These are phyloP conservation scores for Palythoa caribaeorum DNA, from an alignment of 92 coral and sea anemone genomes.

Conservation along the genomic window DNA sequence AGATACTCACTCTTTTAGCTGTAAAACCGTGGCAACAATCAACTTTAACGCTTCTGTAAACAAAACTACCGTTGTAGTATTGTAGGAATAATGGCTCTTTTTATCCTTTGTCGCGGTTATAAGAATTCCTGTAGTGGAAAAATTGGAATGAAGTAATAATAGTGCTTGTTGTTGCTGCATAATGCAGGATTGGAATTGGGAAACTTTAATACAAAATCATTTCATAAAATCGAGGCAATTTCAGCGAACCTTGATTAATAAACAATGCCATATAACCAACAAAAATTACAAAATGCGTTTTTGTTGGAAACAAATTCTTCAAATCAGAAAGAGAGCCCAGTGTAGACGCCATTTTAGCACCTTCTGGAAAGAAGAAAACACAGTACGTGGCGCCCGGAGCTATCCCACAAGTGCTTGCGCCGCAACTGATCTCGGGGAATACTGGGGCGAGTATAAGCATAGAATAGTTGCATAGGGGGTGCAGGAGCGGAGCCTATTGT, in stretches of 20 bases:
- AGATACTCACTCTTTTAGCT: conserved; percentile 86
- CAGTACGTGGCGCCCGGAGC: conserved; percentile 10
- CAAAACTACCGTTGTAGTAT: conserved; percentile 93
- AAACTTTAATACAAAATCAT: not conserved
- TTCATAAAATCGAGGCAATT: not conserved
- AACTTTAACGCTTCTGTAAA: conserved; percentile 88
- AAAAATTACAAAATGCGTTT: conserved; percentile 86
- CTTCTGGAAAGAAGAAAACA: not conserved
- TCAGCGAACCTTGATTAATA: conserved; percentile 88
- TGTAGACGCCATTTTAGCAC: conserved; percentile 34
- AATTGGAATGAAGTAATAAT: not conserved
- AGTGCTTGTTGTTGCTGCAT: too few relatives aligned
- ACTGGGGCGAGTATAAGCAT: not conserved
- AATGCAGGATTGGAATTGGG: too few relatives aligned
- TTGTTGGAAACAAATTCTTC: conserved; percentile 94
- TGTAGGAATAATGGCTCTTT: conserved; percentile 74
- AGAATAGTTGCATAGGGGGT: not conserved
- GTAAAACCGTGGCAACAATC: conserved; percentile 76
- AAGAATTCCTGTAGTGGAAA: conserved; percentile 76
- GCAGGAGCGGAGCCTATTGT: not conserved
- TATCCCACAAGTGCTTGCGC: conserved; percentile 43
- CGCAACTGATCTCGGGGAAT: not conserved
- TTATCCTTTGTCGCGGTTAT: conserved; percentile 93
- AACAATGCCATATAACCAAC: conserved; percentile 90
- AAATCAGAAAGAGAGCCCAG: conserved; percentile 71